A percentile compares a stretch with the other conserved stretches of the same genome.
These are phyloP conservation scores for Macaca nemestrina DNA, from an alignment of 2,113 vertebrate species.

Conservation along the genomic window DNA sequence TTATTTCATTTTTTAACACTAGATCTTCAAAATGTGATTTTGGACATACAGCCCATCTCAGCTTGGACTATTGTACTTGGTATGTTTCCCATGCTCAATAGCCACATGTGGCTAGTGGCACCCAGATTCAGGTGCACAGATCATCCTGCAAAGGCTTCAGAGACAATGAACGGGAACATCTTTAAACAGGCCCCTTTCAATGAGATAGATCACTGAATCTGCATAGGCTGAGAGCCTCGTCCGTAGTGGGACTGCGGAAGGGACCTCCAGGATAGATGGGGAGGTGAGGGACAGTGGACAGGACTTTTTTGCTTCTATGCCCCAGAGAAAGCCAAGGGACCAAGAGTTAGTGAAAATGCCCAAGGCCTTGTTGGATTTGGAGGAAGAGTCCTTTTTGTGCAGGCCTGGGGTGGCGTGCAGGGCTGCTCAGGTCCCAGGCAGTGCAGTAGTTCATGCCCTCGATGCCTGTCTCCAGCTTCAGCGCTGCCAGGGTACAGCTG, in stretches of 20 bases:
- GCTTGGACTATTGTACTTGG: not conserved
- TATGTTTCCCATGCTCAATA: not conserved
- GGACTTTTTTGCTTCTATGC: not conserved
- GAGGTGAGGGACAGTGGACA: not conserved
- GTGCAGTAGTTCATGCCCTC: accelerated
- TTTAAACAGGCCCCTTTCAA: not conserved
- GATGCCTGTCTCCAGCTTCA: accelerated
- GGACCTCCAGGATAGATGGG: accelerated
- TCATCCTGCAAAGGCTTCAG: not conserved
- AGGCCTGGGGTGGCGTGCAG: accelerated
- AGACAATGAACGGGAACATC: not conserved
- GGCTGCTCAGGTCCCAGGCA: not conserved
- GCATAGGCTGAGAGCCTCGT: accelerated
- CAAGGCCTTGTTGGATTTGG: too few relatives aligned
- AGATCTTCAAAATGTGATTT: not conserved
- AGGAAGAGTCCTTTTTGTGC: not conserved
- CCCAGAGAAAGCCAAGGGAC: not conserved
- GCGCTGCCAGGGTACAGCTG: not conserved
- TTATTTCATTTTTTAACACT: not conserved
- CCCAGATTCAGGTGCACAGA: not conserved
- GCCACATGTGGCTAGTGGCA: not conserved
- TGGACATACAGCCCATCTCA: not conserved
- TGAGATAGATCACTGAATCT: accelerated
- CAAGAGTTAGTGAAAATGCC: not conserved
- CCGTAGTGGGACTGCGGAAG: accelerated